Conservation (phyloP, 2,888 invertebrate genomes). For the Drosophila melanosoma region DNA sequence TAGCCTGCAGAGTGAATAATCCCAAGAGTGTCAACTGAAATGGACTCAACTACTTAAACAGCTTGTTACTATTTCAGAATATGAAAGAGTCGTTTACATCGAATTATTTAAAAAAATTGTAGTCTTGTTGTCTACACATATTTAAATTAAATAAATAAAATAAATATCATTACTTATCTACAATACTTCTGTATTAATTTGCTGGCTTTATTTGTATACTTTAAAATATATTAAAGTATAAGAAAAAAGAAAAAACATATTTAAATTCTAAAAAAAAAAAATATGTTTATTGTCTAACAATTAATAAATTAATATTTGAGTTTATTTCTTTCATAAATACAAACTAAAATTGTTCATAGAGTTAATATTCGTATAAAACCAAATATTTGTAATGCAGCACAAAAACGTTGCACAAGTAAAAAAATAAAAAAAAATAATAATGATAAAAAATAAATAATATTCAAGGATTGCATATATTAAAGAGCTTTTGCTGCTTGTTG, state of each 20-base stretch:
- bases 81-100: background rate
- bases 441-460: background rate
- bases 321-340: background rate
- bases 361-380: background rate
- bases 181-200: background rate
- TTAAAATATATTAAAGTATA: background rate
- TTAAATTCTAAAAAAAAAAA: background rate
- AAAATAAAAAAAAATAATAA: background rate
- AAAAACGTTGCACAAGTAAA: background rate
- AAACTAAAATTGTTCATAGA: background rate
- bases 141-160: background rate
- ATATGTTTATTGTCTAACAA: background rate
- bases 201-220: background rate
- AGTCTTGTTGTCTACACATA: background rate
- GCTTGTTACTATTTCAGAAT: background rate
- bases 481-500: slow-evolving; percentile 7
- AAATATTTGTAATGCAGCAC: background rate
- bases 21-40: slow-evolving; percentile 1
- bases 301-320: background rate
- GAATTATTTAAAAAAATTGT: no score
- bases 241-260: background rate
- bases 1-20: background rate
- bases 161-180: background rate
- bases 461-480: slow-evolving; percentile 27
- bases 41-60: background rate